Conservation (phyloP, 2,888 invertebrate genomes). For the Chromoteleia sp. region DNA sequence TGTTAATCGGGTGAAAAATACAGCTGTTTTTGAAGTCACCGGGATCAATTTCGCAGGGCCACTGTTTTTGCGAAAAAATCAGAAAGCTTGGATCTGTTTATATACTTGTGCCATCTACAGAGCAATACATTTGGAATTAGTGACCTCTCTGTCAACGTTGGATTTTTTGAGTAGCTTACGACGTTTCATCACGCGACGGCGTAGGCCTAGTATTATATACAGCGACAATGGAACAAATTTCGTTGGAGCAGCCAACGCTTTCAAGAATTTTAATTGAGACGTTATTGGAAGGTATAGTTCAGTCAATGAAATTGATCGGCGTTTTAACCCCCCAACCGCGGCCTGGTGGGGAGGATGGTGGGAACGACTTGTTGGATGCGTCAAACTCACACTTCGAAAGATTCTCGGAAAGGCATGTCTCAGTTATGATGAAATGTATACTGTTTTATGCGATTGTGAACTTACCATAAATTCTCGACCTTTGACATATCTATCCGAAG, state of each 20-base stretch:
- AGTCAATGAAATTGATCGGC: constrained; percentile 73
- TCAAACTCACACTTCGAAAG: constrained; percentile 80
- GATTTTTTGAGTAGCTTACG: constrained; percentile 74
- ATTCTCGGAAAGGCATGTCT: constrained; percentile 78
- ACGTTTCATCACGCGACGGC: constrained; percentile 68
- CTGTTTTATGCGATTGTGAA: constrained; percentile 78
- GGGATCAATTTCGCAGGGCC: constrained; percentile 81
- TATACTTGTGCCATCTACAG: constrained; percentile 74
- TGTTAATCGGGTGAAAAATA: constrained; percentile 71
- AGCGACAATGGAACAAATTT: constrained; percentile 83
- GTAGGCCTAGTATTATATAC: constrained; percentile 76
- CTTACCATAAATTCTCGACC: constrained; percentile 79
- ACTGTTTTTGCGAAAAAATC: constrained; percentile 71
- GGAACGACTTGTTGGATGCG: constrained; percentile 81
- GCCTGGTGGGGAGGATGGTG: constrained; percentile 84
- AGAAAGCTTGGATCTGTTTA: constrained; percentile 75
- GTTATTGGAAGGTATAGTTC: constrained; percentile 65
- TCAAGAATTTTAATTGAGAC: constrained; percentile 74
- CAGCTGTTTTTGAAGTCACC: constrained; percentile 65
- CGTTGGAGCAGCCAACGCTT: constrained; percentile 75
- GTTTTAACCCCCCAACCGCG: constrained; percentile 81
- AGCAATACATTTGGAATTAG: constrained; percentile 81
- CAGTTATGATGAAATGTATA: constrained; percentile 75
- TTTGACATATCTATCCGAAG: constrained; percentile 74
- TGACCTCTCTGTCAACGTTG: constrained; percentile 74